Evolutionary conservation across 1,140 invertebrate species (phyloP).

Genomic region (Sitodiplosis mosellana): DNA sequence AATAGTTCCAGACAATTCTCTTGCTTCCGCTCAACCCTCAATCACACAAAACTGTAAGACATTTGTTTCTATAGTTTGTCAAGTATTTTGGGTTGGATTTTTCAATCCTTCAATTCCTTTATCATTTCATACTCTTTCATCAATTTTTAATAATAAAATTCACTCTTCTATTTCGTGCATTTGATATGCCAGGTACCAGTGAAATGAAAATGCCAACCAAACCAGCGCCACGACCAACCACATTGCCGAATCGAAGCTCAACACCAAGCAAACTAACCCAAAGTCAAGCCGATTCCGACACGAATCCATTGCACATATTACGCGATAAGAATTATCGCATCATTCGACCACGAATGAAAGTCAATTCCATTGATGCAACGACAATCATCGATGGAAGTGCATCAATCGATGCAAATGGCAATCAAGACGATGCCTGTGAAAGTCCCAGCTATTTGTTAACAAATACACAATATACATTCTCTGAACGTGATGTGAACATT

Average conservation of each 20-base stretch:
- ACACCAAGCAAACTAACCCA: conserved; percentile 3
- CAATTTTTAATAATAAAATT: too few species aligned
- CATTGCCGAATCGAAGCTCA: conserved; percentile 15
- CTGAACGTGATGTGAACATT: neutral
- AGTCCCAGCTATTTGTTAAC: conserved; percentile 22
- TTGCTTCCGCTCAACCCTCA: too few species aligned
- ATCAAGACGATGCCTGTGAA: conserved; percentile 12
- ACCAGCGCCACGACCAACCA: conserved; percentile 19
- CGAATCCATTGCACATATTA: conserved; percentile 3
- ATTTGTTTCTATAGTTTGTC: too few species aligned
- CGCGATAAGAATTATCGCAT: conserved; percentile 4
- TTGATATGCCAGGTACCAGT: neutral
- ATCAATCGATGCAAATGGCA: conserved; percentile 1
- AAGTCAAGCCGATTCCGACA: conserved; percentile 2
- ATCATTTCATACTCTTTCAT: too few species aligned
- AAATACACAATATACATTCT: neutral
- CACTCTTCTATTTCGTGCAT: too few species aligned
- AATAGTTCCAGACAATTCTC: too few species aligned
- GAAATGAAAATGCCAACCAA: conserved; percentile 6
- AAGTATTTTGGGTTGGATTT: too few species aligned
- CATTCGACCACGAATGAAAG: conserved; percentile 2
- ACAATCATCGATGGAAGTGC: conserved; percentile 3
- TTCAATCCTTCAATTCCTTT: too few species aligned
- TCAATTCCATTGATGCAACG: neutral
- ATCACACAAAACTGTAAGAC: too few species aligned